Conservation (phyloP, 2,888 invertebrate species). For the Antheraea yamamai region DNA sequence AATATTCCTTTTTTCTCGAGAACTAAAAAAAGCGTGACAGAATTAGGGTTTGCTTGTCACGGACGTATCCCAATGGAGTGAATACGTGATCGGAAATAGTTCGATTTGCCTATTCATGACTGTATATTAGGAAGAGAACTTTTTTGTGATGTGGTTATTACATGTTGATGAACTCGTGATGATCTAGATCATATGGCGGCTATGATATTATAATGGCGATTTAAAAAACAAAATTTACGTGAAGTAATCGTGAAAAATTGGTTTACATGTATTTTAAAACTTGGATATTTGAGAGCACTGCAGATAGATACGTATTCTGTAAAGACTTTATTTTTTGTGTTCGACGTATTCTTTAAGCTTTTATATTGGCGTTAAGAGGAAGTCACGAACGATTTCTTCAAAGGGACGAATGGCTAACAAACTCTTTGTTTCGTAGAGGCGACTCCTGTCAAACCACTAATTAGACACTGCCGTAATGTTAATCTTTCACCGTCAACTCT, state of each 20-base stretch:
- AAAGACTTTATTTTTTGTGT: neutral
- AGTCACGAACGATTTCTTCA: neutral
- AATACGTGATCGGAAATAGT: conserved; percentile 69
- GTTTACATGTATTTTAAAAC: neutral
- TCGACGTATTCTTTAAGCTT: neutral
- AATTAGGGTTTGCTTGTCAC: conserved; percentile 51
- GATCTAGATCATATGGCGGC: neutral
- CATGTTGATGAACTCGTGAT: conserved; percentile 2
- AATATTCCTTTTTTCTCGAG: neutral
- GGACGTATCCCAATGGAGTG: conserved; percentile 59
- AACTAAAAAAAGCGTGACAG: conserved; percentile 31
- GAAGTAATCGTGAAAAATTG: neutral
- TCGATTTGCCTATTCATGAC: conserved; percentile 71
- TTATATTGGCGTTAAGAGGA: conserved; percentile 1
- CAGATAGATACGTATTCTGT: neutral
- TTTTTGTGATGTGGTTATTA: conserved; percentile 32
- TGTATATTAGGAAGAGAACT: conserved; percentile 54
- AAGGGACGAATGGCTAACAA: conserved; percentile 8
- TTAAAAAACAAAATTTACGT: neutral
- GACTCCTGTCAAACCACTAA: conserved; percentile 1
- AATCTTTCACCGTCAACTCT: conserved; percentile 8
- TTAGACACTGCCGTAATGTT: neutral
- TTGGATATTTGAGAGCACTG: neutral
- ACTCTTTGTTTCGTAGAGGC: conserved; percentile 11
- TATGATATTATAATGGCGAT: neutral